Evolutionary conservation across 2,797 vertebrate genomes (phyloP), one percentile per base, ranked within the genome.

Genomic region (Hydrolagus colliei): DNA sequence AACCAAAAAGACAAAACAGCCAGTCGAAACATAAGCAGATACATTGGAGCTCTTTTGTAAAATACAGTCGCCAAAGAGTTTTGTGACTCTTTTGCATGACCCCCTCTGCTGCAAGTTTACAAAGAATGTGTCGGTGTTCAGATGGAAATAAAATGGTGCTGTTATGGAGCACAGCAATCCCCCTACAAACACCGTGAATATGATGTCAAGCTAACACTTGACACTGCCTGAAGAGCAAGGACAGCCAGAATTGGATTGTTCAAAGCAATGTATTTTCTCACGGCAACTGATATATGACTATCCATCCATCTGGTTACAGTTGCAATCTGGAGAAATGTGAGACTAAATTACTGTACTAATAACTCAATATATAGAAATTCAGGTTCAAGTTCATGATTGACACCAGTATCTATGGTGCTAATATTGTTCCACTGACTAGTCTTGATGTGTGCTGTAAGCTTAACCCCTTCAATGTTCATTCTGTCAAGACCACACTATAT

Each of bases 11-110:
- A 52, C 2, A 52, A 6, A 52, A 52, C 41, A 52, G 41, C 41
- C 41, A 3, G 41, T 52, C 1, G 41, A 52, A 52, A 52, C 41
- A 3, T 52, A 52, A 52, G 6, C 41, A 52, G 41, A 52, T 52
- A 52, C 41, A 52, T 6, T 52, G 1, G 6, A 1, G 41, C 41
- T 52, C 41, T 52, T 52, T 52, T 52, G 41, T 52, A 52, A 52
- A 52, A 52, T 52, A 52, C 41, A 52, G 41, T 52, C 93, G 93
- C 93, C 93, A 94, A 93, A 94, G 92, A 94, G 93, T 94, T 94
- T 93, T 94, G 94, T 94, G 93, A 95, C 92, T 92, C 93, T 93
- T 52, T 52, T 6, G 27, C 27, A 3, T 0, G 13, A 14, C 27
- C n/a, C 22, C n/a, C 76, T 13, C n/a, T 9, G 18, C 62, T 63